Conservation (phyloP, 2,797 vertebrate species). For the Macrochelys suwanniensis region DNA sequence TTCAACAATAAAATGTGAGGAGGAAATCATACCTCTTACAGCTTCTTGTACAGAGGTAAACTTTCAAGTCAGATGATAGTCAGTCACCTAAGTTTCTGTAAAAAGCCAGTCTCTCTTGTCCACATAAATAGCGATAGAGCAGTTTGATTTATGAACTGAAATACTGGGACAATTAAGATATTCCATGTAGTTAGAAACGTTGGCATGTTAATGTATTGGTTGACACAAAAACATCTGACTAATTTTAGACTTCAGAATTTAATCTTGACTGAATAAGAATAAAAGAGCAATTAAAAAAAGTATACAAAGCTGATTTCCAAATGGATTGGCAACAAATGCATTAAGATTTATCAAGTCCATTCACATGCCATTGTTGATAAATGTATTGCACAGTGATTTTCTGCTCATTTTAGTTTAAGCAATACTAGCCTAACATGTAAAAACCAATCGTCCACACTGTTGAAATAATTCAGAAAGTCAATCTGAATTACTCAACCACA, state of each 20-base stretch:
- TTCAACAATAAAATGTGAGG: not conserved
- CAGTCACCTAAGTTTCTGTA: not conserved
- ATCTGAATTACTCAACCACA: fast-evolving
- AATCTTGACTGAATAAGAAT: not conserved
- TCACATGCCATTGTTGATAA: not conserved
- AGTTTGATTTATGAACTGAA: not conserved
- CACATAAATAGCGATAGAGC: not conserved
- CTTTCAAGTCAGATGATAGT: not conserved
- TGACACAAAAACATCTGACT: not conserved
- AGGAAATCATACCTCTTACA: not conserved
- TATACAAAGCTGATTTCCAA: not conserved
- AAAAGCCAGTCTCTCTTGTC: not conserved
- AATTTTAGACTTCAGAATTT: conserved; percentile 40
- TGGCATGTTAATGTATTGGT: not conserved
- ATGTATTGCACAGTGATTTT: not conserved
- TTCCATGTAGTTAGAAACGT: not conserved
- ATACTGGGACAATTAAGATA: not conserved
- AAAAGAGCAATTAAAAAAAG: not conserved
- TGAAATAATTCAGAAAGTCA: not conserved
- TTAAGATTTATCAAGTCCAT: not conserved
- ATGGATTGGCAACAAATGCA: not conserved
- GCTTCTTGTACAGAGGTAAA: not conserved
- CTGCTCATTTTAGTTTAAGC: not conserved
- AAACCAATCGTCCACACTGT: fast-evolving
- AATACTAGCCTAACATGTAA: not conserved